These are phyloP conservation scores for Ethmia dodecea DNA, from an alignment of 2,888 invertebrate species.

Conservation along the genomic window DNA sequence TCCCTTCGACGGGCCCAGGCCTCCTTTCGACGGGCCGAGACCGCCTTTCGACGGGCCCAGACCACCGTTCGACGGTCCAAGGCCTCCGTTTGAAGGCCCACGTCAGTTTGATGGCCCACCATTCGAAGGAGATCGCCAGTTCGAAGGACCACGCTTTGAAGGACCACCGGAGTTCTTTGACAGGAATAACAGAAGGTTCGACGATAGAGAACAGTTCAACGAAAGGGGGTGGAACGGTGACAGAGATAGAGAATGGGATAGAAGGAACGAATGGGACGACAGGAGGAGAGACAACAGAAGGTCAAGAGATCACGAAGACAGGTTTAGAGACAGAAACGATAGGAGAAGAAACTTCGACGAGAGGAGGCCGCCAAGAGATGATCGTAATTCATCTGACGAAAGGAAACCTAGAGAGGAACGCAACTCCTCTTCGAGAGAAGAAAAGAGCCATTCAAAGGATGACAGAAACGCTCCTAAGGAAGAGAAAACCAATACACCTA, in stretches of 20 bases:
- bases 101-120: conserved; percentile 38
- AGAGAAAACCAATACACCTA: conserved; percentile 7
- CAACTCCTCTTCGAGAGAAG: conserved; percentile 5
- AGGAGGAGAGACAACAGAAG: conserved; percentile 43
- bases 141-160: conserved; percentile 42
- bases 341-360: conserved; percentile 42
- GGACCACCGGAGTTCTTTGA: conserved; percentile 64
- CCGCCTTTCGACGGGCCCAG: conserved; percentile 34
- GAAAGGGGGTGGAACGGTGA: conserved; percentile 59
- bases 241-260: conserved; percentile 25
- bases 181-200: conserved; percentile 55
- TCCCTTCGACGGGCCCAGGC: conserved; percentile 40
- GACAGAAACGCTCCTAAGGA: conserved; percentile 3
- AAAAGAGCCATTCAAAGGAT: background rate
- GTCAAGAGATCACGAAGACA: conserved; percentile 41
- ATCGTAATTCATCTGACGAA: conserved; percentile 20
- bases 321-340: conserved; percentile 32
- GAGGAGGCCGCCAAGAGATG: conserved; percentile 29
- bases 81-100: conserved; percentile 41
- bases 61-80: conserved; percentile 21
- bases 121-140: conserved; percentile 43
- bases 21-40: conserved; percentile 39
- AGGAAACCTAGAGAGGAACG: conserved; percentile 14
- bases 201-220: conserved; percentile 54
- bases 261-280: conserved; percentile 43